Evolutionary conservation across 2,113 vertebrate genomes (phyloP).

Genomic region (Panurus biarmicus): DNA sequence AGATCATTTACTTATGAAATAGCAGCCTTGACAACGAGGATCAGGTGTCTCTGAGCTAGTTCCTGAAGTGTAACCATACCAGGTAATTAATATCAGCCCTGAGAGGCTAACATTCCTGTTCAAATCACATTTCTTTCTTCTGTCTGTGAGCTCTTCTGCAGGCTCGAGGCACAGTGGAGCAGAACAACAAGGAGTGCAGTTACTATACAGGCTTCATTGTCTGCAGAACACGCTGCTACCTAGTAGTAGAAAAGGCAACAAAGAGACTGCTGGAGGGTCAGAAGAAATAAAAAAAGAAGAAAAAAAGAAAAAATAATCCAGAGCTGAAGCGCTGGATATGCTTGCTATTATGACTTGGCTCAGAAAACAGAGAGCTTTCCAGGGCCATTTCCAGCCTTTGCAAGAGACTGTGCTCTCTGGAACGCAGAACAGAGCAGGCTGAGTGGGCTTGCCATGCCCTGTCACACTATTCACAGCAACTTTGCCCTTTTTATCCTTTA

Average conservation of each 20-base stretch:
- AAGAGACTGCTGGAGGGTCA: slow-evolving; percentile 4
- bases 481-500: not conserved
- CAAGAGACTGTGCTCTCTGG: not conserved
- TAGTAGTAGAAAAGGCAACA: not conserved
- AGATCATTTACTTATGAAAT: slow-evolving; percentile 17
- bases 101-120: not conserved
- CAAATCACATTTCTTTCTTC: not conserved
- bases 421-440: not conserved
- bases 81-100: slow-evolving; percentile 23
- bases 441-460: not conserved
- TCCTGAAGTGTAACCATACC: not conserved
- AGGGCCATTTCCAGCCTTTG: slow-evolving; percentile 8
- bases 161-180: not conserved
- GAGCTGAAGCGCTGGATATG: not conserved
- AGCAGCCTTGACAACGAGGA: not conserved
- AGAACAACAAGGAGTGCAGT: not conserved
- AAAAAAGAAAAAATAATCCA: not conserved
- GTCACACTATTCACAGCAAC: not conserved
- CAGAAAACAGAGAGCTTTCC: not conserved
- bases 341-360: slow-evolving; percentile 11
- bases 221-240: not conserved
- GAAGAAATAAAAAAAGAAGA: not conserved
- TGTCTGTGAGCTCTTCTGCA: not conserved
- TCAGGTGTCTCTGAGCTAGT: slow-evolving; percentile 3
- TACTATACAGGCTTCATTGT: not conserved